Evolutionary conservation across 2,113 vertebrate species (phyloP).

Genomic region (Ammodytes marinus): DNA sequence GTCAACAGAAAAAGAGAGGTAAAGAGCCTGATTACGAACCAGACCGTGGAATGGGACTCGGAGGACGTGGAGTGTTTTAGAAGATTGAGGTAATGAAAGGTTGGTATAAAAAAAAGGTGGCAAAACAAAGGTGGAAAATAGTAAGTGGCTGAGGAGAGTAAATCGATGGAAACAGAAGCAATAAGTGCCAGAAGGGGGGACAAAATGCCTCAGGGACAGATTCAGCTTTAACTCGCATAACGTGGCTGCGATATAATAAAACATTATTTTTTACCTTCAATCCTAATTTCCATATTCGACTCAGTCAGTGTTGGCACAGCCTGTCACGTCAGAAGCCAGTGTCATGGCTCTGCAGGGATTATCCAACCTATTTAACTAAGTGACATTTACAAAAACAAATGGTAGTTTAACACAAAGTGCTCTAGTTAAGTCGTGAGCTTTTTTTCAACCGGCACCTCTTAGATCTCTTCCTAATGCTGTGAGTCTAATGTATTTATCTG

Average conservation of each 20-base stretch:
- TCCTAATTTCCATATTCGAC: constrained; percentile 60
- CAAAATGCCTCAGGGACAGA: constrained; percentile 53
- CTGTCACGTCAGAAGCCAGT: constrained; percentile 24
- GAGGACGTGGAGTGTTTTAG: constrained; percentile 37
- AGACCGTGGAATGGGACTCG: constrained; percentile 32
- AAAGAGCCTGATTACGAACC: constrained; percentile 53
- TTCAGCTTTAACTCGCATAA: constrained; percentile 51
- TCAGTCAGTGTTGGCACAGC: constrained; percentile 19
- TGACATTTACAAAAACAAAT: constrained; percentile 68
- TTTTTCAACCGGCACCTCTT: neutral
- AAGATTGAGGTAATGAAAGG: constrained; percentile 58
- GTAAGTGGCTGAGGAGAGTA: constrained; percentile 48
- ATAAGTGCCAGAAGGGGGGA: constrained; percentile 52
- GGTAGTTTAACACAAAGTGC: constrained; percentile 35
- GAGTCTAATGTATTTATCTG: neutral
- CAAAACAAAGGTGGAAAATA: constrained; percentile 37
- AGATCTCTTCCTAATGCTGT: neutral
- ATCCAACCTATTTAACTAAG: constrained; percentile 44
- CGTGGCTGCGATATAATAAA: constrained; percentile 50
- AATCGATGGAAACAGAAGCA: constrained; percentile 62
- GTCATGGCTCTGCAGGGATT: constrained; percentile 53
- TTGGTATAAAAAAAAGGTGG: constrained; percentile 44
- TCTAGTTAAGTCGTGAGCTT: constrained; percentile 22
- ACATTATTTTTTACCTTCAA: constrained; percentile 46
- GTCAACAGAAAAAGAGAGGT: constrained; percentile 46